phyloP scores from a whole-genome alignment of 1,140 invertebrate genomes.

The Brachionus rotundiformis region DNA sequence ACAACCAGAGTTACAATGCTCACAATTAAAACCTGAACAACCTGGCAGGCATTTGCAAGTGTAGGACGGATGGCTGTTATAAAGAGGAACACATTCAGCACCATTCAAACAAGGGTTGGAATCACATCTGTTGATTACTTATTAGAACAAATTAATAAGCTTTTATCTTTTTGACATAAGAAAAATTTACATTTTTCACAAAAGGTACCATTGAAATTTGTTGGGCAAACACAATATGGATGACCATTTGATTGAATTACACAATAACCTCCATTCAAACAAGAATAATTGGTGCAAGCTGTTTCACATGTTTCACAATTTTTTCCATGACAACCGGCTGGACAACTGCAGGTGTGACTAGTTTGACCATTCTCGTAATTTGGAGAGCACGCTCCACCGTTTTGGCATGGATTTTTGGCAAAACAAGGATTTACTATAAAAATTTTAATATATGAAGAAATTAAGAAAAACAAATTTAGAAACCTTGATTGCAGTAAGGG shows the following conservation, averaged over 20 bases:
- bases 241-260: not conserved
- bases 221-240: constrained; percentile 20
- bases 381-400: not conserved
- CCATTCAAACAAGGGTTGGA: constrained; percentile 18
- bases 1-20: constrained; percentile 26
- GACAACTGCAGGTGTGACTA: not conserved
- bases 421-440: constrained; percentile 21
- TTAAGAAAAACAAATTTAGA: not conserved
- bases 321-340: not conserved
- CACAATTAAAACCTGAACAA: constrained; percentile 30
- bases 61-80: not conserved
- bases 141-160: not conserved
- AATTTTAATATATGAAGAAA: too few species aligned
- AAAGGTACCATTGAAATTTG: not conserved
- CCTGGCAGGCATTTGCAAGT: constrained; percentile 39
- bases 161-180: not conserved
- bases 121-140: constrained; percentile 31
- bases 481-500: constrained; percentile 37
- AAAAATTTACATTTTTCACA: constrained; percentile 42
- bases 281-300: not conserved
- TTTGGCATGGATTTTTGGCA: constrained; percentile 7
- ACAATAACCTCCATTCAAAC: constrained; percentile 47
- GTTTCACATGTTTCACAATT: constrained; percentile 42
- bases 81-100: constrained; percentile 48
- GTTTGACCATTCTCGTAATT: not conserved